Evolutionary conservation across 2,113 vertebrate genomes (phyloP).

Genomic region (human): DNA sequence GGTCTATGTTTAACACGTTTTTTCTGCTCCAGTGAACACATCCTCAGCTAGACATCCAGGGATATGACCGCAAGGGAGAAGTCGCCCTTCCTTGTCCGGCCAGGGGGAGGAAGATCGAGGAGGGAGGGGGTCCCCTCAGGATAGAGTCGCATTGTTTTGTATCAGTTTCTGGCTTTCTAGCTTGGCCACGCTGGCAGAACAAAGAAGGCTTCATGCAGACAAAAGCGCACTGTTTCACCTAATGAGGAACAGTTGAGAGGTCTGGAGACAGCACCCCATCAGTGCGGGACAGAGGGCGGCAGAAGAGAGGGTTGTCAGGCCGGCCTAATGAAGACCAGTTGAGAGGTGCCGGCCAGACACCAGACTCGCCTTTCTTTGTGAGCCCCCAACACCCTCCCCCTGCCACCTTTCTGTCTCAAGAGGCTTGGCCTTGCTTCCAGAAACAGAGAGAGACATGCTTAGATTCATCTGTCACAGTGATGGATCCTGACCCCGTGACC

Average conservation of each 20-base stretch:
- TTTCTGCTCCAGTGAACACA: neutral
- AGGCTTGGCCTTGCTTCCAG: constrained; percentile 43
- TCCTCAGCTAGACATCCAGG: neutral
- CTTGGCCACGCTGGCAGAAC: constrained; percentile 80
- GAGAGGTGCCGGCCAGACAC: constrained; percentile 82
- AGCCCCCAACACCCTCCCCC: constrained; percentile 38
- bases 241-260: constrained; percentile 92
- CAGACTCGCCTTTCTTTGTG: constrained; percentile 72
- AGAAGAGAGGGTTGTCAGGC: constrained; percentile 68
- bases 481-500: constrained; percentile 92
- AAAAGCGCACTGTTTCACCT: constrained; percentile 88
- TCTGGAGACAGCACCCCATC: constrained; percentile 87
- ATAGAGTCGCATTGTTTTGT: constrained; percentile 86
- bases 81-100: constrained; percentile 9
- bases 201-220: constrained; percentile 88
- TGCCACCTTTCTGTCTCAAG: constrained; percentile 52
- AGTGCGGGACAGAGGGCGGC: constrained; percentile 71
- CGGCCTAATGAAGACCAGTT: constrained; percentile 88
- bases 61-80: neutral
- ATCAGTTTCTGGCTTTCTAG: constrained; percentile 86
- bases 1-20: neutral
- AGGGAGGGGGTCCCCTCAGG: constrained; percentile 73
- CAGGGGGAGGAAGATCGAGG: neutral
- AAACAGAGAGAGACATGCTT: constrained; percentile 64
- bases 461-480: constrained; percentile 89